Evolutionary conservation across 2,113 vertebrate genomes (phyloP).

Genomic region (Equus quagga): DNA sequence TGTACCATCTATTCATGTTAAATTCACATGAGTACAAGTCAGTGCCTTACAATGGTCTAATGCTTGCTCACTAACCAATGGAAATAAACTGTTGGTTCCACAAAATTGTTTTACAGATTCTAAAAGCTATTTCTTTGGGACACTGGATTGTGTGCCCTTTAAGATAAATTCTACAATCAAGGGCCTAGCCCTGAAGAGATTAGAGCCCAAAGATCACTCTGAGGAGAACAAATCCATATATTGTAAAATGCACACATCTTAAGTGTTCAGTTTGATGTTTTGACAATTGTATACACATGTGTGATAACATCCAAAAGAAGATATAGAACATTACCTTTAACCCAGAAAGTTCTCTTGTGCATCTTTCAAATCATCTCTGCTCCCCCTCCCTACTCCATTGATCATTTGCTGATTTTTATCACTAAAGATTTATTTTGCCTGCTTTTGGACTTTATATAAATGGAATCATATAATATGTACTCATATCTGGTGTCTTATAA

Average conservation of each 20-base stretch:
- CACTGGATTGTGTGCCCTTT: background rate
- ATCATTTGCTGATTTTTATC: conserved; percentile 35
- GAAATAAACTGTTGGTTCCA: conserved; percentile 33
- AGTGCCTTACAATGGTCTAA: conserved; percentile 55
- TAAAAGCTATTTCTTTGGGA: background rate
- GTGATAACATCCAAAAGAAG: background rate
- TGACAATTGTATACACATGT: background rate
- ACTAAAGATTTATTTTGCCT: conserved; percentile 9
- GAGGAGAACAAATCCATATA: background rate
- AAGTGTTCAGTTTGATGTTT: conserved; percentile 8
- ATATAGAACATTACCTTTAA: background rate
- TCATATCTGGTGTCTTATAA: background rate
- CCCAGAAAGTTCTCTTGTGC: background rate
- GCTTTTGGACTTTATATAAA: conserved; percentile 15
- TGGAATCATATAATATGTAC: background rate
- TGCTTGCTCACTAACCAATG: background rate
- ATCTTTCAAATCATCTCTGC: background rate
- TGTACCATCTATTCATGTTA: background rate
- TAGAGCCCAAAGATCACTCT: background rate
- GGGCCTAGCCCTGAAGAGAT: background rate
- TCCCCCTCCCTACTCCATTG: background rate
- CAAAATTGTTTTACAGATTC: conserved; percentile 33
- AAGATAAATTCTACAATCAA: conserved; percentile 37
- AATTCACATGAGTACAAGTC: conserved; percentile 23
- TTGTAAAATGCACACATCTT: background rate